A percentile compares a stretch with the other conserved stretches of the same genome.
phyloP scores from a whole-genome alignment of 64 coral and sea anemone species.

The Porites lutea region DNA sequence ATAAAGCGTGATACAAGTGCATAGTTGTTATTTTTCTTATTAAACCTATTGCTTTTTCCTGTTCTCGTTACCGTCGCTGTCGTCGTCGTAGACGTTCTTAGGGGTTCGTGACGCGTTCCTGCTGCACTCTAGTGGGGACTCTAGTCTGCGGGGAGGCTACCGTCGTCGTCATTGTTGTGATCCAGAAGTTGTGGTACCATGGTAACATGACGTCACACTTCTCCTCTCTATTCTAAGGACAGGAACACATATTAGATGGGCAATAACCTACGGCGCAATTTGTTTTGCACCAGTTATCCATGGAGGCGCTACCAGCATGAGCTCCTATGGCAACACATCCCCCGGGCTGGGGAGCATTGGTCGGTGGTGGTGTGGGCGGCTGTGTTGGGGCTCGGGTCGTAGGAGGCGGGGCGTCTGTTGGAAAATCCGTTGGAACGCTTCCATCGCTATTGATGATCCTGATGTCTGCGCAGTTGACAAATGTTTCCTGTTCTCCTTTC shows the following conservation, averaged over 20 bases:
- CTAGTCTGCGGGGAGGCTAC: no score
- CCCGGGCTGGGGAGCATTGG: conserved; percentile 44
- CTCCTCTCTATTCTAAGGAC: background rate
- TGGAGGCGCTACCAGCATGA: background rate
- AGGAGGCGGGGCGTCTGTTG: conserved; percentile 48
- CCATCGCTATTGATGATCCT: conserved; percentile 55
- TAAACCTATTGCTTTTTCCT: no score
- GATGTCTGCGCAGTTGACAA: conserved; percentile 83
- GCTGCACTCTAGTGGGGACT: no score
- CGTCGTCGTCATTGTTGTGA: no score
- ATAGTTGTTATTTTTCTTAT: no score
- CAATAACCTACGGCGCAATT: conserved; percentile 57
- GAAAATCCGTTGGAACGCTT: conserved; percentile 19
- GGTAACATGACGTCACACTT: background rate
- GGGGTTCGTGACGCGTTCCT: no score
- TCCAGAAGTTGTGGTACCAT: background rate
- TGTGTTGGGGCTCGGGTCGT: background rate
- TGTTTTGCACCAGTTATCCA: conserved; percentile 64
- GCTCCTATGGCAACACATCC: conserved; percentile 48
- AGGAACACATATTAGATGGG: conserved; percentile 28
- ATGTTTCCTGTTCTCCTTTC: conserved; percentile 75
- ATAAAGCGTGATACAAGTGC: no score
- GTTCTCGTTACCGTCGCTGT: no score
- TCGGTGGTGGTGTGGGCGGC: background rate
- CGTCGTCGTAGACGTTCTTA: no score